Percentiles rank a stretch among this genome's conserved stretches.
phyloP scores from a whole-genome alignment of 2,797 vertebrate genomes.

The Zalophus californianus region DNA sequence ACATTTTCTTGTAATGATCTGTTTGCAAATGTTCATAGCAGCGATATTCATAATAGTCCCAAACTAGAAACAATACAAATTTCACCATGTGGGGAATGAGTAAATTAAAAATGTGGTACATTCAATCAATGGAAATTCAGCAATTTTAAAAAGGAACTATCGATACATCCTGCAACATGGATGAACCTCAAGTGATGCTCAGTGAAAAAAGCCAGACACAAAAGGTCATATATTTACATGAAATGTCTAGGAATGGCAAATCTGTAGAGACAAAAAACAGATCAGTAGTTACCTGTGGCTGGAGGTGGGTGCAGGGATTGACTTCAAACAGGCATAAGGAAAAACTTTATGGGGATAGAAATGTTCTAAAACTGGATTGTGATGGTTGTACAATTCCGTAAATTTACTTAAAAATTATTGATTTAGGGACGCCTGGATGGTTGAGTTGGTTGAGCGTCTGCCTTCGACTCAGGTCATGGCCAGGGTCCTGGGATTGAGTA shows the following conservation, averaged over 20 bases:
- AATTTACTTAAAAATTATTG: neutral
- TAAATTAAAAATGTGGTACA: neutral
- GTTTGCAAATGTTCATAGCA: neutral
- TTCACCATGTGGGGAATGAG: neutral
- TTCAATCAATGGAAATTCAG: too few relatives aligned
- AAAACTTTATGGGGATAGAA: fast-evolving
- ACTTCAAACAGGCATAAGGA: neutral
- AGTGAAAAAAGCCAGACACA: neutral
- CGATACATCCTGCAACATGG: neutral
- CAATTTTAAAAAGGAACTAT: neutral
- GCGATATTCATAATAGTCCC: neutral
- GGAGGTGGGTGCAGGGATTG: neutral
- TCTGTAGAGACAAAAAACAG: neutral
- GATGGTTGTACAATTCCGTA: neutral
- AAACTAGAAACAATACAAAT: neutral
- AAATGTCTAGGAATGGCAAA: neutral
- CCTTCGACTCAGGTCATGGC: too few relatives aligned
- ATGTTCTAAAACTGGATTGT: neutral
- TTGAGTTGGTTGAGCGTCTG: too few relatives aligned
- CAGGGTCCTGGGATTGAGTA: too few relatives aligned
- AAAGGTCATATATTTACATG: neutral
- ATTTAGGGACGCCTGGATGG: too few relatives aligned
- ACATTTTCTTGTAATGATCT: neutral
- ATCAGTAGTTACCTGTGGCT: neutral
- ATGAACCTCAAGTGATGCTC: neutral